Evolutionary conservation across 2,113 vertebrate species (phyloP).

Genomic region (Myrmophylax atrothorax): DNA sequence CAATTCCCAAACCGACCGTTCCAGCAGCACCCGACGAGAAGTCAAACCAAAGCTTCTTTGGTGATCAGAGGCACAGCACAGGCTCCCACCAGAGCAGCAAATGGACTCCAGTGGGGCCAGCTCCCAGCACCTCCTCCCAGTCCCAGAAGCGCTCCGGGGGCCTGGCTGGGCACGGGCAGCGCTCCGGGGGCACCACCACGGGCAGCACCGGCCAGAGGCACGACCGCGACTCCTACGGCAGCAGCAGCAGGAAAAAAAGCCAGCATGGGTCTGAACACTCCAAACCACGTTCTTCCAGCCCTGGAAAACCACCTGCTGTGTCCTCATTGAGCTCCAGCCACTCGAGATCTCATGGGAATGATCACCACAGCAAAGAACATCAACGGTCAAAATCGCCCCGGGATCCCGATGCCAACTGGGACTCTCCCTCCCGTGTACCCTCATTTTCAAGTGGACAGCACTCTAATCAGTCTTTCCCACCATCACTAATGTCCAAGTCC

Average conservation of each 20-base stretch:
- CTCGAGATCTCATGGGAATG: constrained; percentile 83
- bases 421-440: constrained; percentile 92
- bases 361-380: constrained; percentile 94
- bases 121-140: constrained; percentile 84
- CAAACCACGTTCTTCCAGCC: constrained; percentile 89
- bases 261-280: constrained; percentile 94
- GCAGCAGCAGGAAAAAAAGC: constrained; percentile 80
- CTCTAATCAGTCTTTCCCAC: constrained; percentile 91
- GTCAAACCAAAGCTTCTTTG: constrained; percentile 82
- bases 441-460: constrained; percentile 90
- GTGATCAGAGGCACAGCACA: constrained; percentile 85
- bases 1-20: constrained; percentile 84
- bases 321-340: constrained; percentile 85
- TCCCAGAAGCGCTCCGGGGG: constrained; percentile 86
- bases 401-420: constrained; percentile 93
- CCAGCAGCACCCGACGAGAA: constrained; percentile 91
- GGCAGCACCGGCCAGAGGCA: constrained; percentile 85
- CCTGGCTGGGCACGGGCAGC: constrained; percentile 37
- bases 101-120: constrained; percentile 95
- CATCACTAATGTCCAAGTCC: constrained; percentile 94
- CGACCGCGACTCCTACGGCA: constrained; percentile 81
- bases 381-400: constrained; percentile 93
- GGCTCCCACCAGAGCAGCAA: constrained; percentile 90
- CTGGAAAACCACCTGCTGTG: constrained; percentile 82
- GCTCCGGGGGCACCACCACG: constrained; percentile 66